Conservation (phyloP, 2,888 invertebrate genomes). For the Caenorhabditis becei region DNA sequence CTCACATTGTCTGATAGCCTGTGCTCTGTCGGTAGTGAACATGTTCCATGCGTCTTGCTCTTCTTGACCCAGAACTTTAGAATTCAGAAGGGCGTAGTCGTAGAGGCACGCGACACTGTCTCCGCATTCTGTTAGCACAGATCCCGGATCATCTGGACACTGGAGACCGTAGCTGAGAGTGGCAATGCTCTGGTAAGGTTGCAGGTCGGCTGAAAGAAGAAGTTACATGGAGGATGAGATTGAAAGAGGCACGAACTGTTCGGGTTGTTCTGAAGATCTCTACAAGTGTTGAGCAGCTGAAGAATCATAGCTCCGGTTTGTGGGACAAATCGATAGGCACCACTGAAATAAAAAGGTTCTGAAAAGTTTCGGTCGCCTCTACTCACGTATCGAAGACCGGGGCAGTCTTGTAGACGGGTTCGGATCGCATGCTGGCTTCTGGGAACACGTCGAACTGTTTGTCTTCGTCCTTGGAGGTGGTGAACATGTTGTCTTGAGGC, state of each 20-base stretch:
- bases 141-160: constrained; percentile 80
- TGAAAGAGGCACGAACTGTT: constrained; percentile 58
- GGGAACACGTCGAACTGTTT: constrained; percentile 81
- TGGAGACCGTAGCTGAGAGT: constrained; percentile 69
- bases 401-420: constrained; percentile 78
- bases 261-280: constrained; percentile 75
- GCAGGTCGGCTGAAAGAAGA: constrained; percentile 74
- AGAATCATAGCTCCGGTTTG: constrained; percentile 76
- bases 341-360: constrained; percentile 58
- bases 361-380: too few relatives aligned
- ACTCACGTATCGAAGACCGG: constrained; percentile 75
- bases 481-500: constrained; percentile 81
- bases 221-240: neutral
- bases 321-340: constrained; percentile 75
- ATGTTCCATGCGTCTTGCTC: constrained; percentile 75
- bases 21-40: constrained; percentile 70
- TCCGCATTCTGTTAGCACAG: constrained; percentile 77
- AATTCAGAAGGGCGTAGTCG: constrained; percentile 78
- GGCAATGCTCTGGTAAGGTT: constrained; percentile 74
- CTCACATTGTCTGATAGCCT: constrained; percentile 74
- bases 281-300: constrained; percentile 78
- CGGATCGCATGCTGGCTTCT: constrained; percentile 74
- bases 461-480: constrained; percentile 79
- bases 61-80: constrained; percentile 77
- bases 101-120: constrained; percentile 80